Conservation (phyloP, 2,888 invertebrate genomes). For the Oscheius onirici region DNA sequence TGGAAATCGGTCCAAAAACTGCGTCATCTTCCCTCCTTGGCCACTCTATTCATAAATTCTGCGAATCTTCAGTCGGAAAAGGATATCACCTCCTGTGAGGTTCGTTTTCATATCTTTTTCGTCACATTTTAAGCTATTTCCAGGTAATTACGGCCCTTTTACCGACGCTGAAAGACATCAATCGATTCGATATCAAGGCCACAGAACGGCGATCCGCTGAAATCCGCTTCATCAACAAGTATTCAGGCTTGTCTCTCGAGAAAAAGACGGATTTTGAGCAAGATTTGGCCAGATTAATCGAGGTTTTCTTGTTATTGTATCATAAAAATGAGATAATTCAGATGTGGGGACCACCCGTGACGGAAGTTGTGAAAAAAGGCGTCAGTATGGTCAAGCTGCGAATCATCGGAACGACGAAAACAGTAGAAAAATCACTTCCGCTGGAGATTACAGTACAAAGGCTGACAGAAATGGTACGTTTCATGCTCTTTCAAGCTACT, state of each 20-base stretch:
- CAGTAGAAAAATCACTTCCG: constrained; percentile 28
- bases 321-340: background rate
- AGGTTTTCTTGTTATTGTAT: constrained; percentile 13
- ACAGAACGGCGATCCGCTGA: constrained; percentile 54
- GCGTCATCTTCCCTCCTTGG: constrained; percentile 33
- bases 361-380: constrained; percentile 41
- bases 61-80: constrained; percentile 37
- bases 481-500: no score
- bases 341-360: constrained; percentile 46
- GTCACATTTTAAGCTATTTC: constrained; percentile 17
- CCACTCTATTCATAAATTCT: constrained; percentile 45
- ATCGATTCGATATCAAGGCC: constrained; percentile 56
- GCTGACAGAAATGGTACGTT: constrained; percentile 43
- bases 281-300: constrained; percentile 47
- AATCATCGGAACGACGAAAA: constrained; percentile 26
- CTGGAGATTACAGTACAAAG: constrained; percentile 44
- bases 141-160: constrained; percentile 58
- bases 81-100: constrained; percentile 49
- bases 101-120: background rate
- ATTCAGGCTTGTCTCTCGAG: constrained; percentile 36
- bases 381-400: constrained; percentile 37
- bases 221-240: constrained; percentile 57
- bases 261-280: constrained; percentile 37
- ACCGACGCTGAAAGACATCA: constrained; percentile 45
- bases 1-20: constrained; percentile 51